These are phyloP conservation scores for Chrysocyon brachyurus DNA, from an alignment of 2,797 vertebrate species.

Conservation along the genomic window DNA sequence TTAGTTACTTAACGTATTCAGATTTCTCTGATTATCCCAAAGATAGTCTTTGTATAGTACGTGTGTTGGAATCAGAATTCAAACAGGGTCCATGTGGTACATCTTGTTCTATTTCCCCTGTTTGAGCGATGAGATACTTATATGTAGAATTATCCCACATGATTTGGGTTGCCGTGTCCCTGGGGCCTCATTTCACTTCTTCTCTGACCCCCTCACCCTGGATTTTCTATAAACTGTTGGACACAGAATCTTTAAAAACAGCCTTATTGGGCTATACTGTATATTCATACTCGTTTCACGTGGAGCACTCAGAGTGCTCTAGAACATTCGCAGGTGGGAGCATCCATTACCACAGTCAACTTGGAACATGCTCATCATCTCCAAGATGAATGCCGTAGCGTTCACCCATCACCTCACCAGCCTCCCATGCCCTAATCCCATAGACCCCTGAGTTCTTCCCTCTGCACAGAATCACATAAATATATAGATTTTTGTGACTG, in stretches of 20 bases:
- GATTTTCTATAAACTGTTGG: background rate
- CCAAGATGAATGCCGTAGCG: background rate
- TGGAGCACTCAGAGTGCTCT: background rate
- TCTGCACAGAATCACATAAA: background rate
- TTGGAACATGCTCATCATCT: background rate
- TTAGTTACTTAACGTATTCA: background rate
- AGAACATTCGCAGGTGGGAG: background rate
- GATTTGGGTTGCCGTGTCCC: background rate
- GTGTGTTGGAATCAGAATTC: background rate
- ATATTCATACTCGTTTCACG: background rate
- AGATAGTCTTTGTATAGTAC: background rate
- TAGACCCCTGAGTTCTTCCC: background rate
- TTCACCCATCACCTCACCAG: background rate
- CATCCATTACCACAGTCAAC: too few relatives aligned
- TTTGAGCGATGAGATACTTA: background rate
- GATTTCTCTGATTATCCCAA: background rate
- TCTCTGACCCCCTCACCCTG: background rate
- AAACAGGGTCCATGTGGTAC: background rate
- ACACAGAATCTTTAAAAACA: background rate
- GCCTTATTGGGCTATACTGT: background rate
- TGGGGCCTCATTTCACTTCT: background rate
- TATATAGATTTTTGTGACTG: too few relatives aligned
- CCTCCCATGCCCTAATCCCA: background rate
- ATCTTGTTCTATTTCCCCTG: background rate
- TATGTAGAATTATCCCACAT: background rate